Conservation (phyloP, 2,113 vertebrate species). For the Boleophthalmus pectinirostris region DNA sequence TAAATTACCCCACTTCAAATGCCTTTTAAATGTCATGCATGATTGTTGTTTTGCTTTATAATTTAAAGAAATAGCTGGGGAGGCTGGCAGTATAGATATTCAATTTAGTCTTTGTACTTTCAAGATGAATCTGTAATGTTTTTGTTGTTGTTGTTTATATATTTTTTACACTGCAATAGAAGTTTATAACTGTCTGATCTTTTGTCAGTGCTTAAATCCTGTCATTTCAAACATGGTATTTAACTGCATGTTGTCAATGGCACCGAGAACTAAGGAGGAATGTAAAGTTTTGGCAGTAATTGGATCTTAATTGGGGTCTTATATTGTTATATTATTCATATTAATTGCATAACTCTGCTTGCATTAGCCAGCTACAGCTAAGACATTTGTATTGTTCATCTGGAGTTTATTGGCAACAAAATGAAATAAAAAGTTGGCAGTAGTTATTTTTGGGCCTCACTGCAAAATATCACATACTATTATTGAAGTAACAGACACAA, state of each 20-base stretch:
- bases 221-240: neutral
- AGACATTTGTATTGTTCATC: neutral
- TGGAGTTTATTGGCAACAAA: neutral
- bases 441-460: neutral
- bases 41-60: neutral
- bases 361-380: neutral
- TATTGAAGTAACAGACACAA: too few species aligned
- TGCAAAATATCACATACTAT: neutral
- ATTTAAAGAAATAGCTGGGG: neutral
- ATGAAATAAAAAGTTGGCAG: slow-evolving; percentile 3
- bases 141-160: neutral
- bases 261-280: slow-evolving; percentile 5
- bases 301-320: neutral
- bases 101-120: neutral
- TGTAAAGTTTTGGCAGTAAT: slow-evolving; percentile 1
- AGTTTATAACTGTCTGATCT: neutral
- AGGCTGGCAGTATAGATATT: neutral
- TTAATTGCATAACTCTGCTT: neutral
- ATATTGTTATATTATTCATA: neutral
- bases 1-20: neutral
- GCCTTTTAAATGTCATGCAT: neutral
- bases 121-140: neutral
- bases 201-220: neutral
- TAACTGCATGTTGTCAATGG: neutral
- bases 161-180: neutral